A percentile compares a stretch with the other conserved stretches of the same genome.
Evolutionary conservation across 2,113 vertebrate genomes (phyloP).

Genomic region (Ellobius talpinus): DNA sequence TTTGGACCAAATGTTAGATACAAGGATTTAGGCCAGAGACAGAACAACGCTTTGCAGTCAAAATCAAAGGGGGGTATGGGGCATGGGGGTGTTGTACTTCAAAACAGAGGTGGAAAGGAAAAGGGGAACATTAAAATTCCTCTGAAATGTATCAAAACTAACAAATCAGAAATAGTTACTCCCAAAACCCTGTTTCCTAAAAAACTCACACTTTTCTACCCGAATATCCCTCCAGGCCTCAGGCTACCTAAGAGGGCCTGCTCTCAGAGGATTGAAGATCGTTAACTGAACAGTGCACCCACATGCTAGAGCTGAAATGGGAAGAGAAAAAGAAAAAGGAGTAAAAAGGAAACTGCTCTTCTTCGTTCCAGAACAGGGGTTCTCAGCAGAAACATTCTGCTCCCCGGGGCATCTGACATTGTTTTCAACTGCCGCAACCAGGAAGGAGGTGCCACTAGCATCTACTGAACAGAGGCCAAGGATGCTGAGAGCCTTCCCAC

Average conservation of each 20-base stretch:
- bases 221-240: conserved; percentile 15
- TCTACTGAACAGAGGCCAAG: not conserved
- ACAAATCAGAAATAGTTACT: conserved; percentile 45
- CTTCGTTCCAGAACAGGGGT: not conserved
- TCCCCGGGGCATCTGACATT: not conserved
- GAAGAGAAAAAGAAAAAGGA: not conserved
- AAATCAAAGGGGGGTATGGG: not conserved
- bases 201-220: not conserved
- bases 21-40: conserved; percentile 53
- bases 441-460: not conserved
- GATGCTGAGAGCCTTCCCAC: not conserved
- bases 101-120: not conserved
- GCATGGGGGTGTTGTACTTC: conserved; percentile 12
- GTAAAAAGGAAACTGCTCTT: not conserved
- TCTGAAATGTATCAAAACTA: conserved; percentile 19
- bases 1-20: not conserved
- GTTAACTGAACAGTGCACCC: conserved; percentile 4
- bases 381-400: not conserved
- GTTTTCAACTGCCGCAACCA: not conserved
- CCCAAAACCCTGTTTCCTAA: not conserved
- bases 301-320: conserved; percentile 26
- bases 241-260: not conserved
- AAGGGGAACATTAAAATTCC: not conserved
- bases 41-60: conserved; percentile 45
- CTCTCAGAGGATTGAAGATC: not conserved